Conservation (phyloP, 2,113 vertebrate genomes). For the cat (Felis catus) region DNA sequence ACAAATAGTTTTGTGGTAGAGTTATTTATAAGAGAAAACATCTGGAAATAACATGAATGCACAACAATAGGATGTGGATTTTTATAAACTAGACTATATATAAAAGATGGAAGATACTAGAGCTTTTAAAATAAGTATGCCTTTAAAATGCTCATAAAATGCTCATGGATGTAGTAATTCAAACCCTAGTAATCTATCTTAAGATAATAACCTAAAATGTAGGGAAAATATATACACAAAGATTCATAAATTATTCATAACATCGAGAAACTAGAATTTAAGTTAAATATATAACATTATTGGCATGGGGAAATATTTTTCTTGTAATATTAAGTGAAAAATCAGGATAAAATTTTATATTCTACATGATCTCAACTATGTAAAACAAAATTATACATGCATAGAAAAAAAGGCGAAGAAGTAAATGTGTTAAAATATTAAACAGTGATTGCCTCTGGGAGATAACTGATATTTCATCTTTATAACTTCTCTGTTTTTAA, state of each 20-base stretch:
- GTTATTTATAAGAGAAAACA: constrained; percentile 43
- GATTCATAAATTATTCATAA: constrained; percentile 45
- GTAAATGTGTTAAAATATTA: constrained; percentile 70
- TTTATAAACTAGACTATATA: background rate
- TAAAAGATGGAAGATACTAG: constrained; percentile 22
- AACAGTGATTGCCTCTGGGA: constrained; percentile 47
- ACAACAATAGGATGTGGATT: background rate
- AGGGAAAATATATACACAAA: background rate
- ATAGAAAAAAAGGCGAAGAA: constrained; percentile 37
- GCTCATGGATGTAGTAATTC: constrained; percentile 34
- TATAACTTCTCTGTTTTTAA: constrained; percentile 49
- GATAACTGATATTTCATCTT: constrained; percentile 59
- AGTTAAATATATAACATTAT: constrained; percentile 53
- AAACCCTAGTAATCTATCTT: constrained; percentile 35
- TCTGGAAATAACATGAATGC: constrained; percentile 8
- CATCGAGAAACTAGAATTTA: constrained; percentile 51
- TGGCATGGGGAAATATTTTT: constrained; percentile 47
- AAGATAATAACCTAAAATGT: constrained; percentile 35
- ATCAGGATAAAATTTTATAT: constrained; percentile 43
- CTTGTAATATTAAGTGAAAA: constrained; percentile 56
- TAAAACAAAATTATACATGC: constrained; percentile 67
- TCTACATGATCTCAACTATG: constrained; percentile 52
- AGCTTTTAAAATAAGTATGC: background rate
- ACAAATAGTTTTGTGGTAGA: constrained; percentile 52
- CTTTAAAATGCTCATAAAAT: constrained; percentile 48